Conservation (phyloP, 1,140 invertebrate genomes). For the honey bee (Apis mellifera) region DNA sequence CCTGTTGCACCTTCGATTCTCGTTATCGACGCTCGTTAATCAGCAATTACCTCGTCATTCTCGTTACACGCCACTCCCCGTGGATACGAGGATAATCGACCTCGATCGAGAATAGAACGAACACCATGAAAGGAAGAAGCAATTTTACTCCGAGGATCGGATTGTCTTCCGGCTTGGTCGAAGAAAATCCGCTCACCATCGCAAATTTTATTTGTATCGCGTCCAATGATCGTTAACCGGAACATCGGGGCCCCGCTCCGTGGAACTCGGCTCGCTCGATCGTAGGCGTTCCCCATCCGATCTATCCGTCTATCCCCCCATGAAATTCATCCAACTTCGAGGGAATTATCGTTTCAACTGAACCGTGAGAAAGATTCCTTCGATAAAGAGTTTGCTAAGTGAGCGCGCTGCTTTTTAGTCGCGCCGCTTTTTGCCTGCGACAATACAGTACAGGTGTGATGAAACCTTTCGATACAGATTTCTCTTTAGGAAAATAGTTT, state of each 20-base stretch:
- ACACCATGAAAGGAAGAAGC: constrained; percentile 30
- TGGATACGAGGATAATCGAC: constrained; percentile 23
- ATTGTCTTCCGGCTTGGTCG: constrained; percentile 14
- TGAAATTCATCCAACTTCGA: constrained; percentile 14
- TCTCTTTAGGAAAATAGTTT: neutral
- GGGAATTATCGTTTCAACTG: neutral
- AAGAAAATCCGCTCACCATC: constrained; percentile 50
- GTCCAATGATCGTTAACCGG: constrained; percentile 44
- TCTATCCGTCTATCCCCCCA: constrained; percentile 16
- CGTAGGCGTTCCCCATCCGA: constrained; percentile 35
- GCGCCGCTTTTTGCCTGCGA: neutral
- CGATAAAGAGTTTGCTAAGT: constrained; percentile 12
- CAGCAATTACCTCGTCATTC: constrained; percentile 21
- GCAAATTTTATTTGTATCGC: constrained; percentile 50
- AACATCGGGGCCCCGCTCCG: constrained; percentile 9
- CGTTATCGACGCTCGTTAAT: constrained; percentile 38
- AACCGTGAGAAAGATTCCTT: constrained; percentile 10
- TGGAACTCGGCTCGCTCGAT: constrained; percentile 37
- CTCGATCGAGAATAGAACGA: constrained; percentile 9
- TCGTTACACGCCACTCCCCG: neutral
- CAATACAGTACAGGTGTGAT: neutral
- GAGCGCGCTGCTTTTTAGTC: neutral
- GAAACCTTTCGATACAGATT: neutral
- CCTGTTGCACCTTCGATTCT: neutral
- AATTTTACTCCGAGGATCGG: constrained; percentile 17